phyloP scores from a whole-genome alignment of 2,888 invertebrate species.

The Vanessa cardui region DNA sequence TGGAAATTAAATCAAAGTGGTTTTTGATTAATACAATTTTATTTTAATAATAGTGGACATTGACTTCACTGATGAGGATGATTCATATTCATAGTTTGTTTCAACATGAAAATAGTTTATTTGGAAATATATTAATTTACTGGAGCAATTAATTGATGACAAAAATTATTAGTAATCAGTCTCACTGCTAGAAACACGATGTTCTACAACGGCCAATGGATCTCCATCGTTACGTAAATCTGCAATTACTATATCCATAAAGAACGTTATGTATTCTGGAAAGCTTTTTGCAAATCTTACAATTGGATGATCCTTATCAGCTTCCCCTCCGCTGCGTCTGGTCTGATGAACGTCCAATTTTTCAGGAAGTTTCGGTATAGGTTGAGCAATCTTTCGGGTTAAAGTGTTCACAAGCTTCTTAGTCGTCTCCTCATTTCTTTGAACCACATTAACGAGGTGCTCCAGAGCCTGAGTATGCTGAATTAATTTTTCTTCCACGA shows the following conservation, averaged over 20 bases:
- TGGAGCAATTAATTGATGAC: no score
- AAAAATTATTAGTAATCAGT: no score
- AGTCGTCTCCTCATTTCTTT: slow-evolving; percentile 51
- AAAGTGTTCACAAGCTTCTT: slow-evolving; percentile 55
- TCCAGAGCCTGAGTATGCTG: slow-evolving; percentile 64
- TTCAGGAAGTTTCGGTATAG: slow-evolving; percentile 51
- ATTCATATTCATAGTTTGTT: no score
- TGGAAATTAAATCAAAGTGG: no score
- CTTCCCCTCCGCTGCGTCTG: slow-evolving; percentile 45
- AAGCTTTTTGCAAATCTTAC: slow-evolving; percentile 55
- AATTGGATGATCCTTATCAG: slow-evolving; percentile 48
- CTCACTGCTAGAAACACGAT: not conserved
- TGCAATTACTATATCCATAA: slow-evolving; percentile 53
- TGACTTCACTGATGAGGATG: no score
- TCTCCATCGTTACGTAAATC: slow-evolving; percentile 40
- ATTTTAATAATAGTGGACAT: no score
- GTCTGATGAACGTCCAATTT: slow-evolving; percentile 52
- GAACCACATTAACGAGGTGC: slow-evolving; percentile 51
- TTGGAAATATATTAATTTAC: no score
- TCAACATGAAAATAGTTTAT: no score
- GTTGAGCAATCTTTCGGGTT: slow-evolving; percentile 46
- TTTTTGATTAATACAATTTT: no score
- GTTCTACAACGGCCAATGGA: not conserved
- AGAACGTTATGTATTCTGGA: slow-evolving; percentile 57
- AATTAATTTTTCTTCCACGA: slow-evolving; percentile 59